Percentiles rank a stretch among this genome's conserved stretches.
phyloP scores from a whole-genome alignment of 2,888 invertebrate genomes.

The Drosophila austrosaltans region DNA sequence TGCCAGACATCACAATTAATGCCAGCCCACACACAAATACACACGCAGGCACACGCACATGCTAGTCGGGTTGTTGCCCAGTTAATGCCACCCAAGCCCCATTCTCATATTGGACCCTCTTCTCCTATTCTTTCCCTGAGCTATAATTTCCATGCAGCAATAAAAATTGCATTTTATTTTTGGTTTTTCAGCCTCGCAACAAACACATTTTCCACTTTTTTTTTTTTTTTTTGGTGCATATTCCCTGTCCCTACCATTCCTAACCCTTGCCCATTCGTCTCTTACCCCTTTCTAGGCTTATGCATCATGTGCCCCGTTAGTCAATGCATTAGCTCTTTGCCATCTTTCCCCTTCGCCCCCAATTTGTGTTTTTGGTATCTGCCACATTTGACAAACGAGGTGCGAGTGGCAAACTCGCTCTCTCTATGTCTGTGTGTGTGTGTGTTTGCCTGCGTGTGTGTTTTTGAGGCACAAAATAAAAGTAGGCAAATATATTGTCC shows the following conservation, averaged over 20 bases:
- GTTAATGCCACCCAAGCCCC: slow-evolving; percentile 73
- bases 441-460: slow-evolving; percentile 23
- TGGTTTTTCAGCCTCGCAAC: slow-evolving; percentile 53
- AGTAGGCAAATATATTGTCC: slow-evolving; percentile 17
- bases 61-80: slow-evolving; percentile 20
- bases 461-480: slow-evolving; percentile 25
- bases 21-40: slow-evolving; percentile 43
- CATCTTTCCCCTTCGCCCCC: background rate
- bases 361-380: background rate
- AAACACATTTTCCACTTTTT: slow-evolving; percentile 43
- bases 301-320: slow-evolving; percentile 69
- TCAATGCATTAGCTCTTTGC: slow-evolving; percentile 70
- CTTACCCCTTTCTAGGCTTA: slow-evolving; percentile 27
- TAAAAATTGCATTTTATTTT: slow-evolving; percentile 74
- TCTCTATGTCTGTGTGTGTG: slow-evolving; percentile 16
- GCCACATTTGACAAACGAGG: background rate
- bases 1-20: slow-evolving; percentile 79
- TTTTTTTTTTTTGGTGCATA: slow-evolving; percentile 23
- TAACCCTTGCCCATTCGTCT: no score
- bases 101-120: background rate
- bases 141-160: slow-evolving; percentile 18
- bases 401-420: background rate
- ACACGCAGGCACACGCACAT: slow-evolving; percentile 34
- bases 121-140: slow-evolving; percentile 16
- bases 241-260: no score